These are phyloP conservation scores for Tympanoctomys barrerae DNA, from an alignment of 2,797 vertebrate species.

Conservation along the genomic window DNA sequence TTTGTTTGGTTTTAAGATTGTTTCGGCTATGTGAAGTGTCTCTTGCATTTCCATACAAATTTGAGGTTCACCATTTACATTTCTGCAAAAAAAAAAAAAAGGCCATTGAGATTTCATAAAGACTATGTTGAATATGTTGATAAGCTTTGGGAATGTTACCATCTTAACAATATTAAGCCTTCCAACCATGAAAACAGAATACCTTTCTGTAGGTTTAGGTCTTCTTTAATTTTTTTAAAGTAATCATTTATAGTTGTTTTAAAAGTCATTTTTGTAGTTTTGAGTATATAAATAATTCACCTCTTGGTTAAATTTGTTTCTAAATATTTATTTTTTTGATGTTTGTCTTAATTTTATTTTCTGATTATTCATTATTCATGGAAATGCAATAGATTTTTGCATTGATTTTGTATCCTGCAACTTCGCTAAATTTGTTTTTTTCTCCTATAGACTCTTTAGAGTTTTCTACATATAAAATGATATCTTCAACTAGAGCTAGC, in stretches of 20 bases:
- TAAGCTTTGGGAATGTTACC: not conserved
- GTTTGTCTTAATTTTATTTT: not conserved
- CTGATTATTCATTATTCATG: not conserved
- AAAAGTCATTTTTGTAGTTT: no score
- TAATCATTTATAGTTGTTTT: not conserved
- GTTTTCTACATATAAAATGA: not conserved
- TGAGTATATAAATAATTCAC: conserved; percentile 4
- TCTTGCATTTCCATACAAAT: not conserved
- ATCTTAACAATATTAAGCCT: not conserved
- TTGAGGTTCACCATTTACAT: not conserved
- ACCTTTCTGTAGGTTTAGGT: not conserved
- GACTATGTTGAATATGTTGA: not conserved
- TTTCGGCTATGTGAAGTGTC: not conserved
- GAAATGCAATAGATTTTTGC: not conserved
- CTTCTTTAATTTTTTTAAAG: conserved; percentile 1
- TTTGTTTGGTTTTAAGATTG: not conserved
- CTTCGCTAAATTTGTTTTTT: not conserved
- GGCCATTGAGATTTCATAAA: not conserved
- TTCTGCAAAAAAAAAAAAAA: not conserved
- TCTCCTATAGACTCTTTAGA: no score
- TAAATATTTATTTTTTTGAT: not conserved
- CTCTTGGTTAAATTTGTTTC: not conserved
- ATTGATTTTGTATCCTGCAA: not conserved
- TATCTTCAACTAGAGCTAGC: not conserved
- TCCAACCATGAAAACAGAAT: not conserved